phyloP scores from a whole-genome alignment of 2,888 invertebrate genomes.

The Branchipolynoe longqiensis region DNA sequence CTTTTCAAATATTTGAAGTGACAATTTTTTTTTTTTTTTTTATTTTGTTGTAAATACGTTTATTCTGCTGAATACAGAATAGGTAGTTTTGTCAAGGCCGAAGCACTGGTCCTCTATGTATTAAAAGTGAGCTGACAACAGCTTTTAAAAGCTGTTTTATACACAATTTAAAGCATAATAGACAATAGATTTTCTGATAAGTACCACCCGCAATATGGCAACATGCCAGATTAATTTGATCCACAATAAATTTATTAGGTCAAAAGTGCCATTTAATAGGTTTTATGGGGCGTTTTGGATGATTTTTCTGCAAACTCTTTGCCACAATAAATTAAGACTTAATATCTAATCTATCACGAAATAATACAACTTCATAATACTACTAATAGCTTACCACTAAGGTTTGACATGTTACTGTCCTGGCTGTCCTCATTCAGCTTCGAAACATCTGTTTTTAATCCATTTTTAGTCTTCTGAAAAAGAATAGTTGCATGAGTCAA shows the following conservation, averaged over 20 bases:
- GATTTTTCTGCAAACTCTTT: background rate
- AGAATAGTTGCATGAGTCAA: too few species aligned
- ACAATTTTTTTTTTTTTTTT: too few species aligned
- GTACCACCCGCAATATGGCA: background rate
- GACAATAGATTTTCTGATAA: too few species aligned
- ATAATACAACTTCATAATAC: background rate
- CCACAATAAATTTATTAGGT: background rate
- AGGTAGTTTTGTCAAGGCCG: too few species aligned
- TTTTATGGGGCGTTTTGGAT: background rate
- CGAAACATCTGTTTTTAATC: background rate
- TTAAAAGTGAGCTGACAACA: too few species aligned
- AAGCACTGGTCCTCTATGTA: too few species aligned
- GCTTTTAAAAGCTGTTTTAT: too few species aligned
- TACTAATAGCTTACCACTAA: slow-evolving; percentile 19
- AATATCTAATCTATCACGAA: background rate
- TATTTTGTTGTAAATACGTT: too few species aligned
- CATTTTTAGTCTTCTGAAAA: slow-evolving; percentile 25
- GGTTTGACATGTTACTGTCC: slow-evolving; percentile 40
- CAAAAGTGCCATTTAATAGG: background rate
- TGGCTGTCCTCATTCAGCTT: slow-evolving; percentile 43
- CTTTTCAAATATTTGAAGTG: too few species aligned
- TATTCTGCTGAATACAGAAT: too few species aligned
- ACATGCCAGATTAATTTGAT: background rate
- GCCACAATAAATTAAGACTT: background rate
- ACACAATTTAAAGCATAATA: too few species aligned